Base-by-base conservation (phyloP, 2,888 invertebrate species). In the Pocota personata region DNA sequence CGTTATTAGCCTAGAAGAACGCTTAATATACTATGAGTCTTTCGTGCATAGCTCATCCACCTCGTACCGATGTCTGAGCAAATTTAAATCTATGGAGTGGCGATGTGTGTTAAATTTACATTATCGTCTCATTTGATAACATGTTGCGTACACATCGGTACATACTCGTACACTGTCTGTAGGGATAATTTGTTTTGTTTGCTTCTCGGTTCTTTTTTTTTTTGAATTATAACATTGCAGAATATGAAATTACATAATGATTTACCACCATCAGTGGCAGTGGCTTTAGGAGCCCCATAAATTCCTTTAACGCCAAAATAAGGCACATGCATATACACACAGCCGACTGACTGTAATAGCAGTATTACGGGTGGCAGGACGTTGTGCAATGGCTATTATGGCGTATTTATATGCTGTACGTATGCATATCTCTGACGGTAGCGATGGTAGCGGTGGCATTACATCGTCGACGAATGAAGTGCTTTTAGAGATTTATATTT, bases 241-340 rank as follows among this genome's bases (percentile, higher is more conserved):
- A 76, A 83, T 83, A 83, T 67, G 55, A 83, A 79, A 83, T 73
- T 73, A 83, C 62, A 78, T 78, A 72, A 83, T 78, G 79, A 83
- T 83, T 79, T 79, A 83, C 55, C 67, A 79, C 62, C 79, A 62
- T 79, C 73, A 62, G 21, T 14, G 60, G 66, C 52, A 78, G 62
- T 78, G 62, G 83, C 67, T 83, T 55, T 73, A 67, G 79, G 67
- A 79, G 73, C 27, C 40, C 21, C 72, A 73, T 83, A 83, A 79
- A 79, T 83, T 69, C 62, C 48, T 62, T 69, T 78, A 67, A 78
- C 73, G 62, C 78, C 48, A 46, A 73, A 83, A 64, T 72, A 57
- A 76, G 55, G 64, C 35, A 30, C 24, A 52, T 73, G 46, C 52
- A 77, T 5, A 21, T 55, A n/a, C 52, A 46, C 12, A 43, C 40